Base-by-base conservation (phyloP, 1,140 invertebrate species). In the Drosophila orosa region DNA sequence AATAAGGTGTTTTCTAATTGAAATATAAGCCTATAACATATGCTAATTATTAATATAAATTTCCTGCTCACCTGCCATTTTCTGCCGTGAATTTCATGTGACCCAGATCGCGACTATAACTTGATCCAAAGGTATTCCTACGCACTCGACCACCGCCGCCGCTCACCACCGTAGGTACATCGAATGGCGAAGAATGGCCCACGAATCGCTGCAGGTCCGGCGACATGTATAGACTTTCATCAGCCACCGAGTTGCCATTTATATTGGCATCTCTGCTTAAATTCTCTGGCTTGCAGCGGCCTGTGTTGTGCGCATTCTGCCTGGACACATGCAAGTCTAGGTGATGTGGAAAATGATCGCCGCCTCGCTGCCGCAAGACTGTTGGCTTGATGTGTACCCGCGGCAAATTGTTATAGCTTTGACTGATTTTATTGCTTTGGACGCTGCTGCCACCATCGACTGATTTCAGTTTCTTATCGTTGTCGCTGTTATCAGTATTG, bases 331-430 rank as follows among this genome's bases (percentile, higher is more conserved):
- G 61, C 12, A 79, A 56, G 71, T 80, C 63, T 9, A 76, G 54
- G 50, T 63, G 78, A 27, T 80, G 75, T 17, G 74, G 39, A 44
- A 44, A 66, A 0, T 54, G 50, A n/a, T 58, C 56, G 39, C 37
- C 42, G 25, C 22, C 19, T 3, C 62, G 68, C 56, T 78, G 66
- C 42, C 65, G 65, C 37, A 58, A 31, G 58, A 39, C 74, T 19
- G 39, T 71, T 10, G 74, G 72, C 56, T 69, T 90, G 6, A 61
- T 40, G 37, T 90, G 89, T 7, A 90, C 89, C 56, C 74, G 66
- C n/a, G 89, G 80, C 59, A 91, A 79, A 59, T 89, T 74, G 54
- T 62, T 90, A 33, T 59, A 85, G 52, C 81, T 75, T 31, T 79
- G 71, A 68, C 74, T 86, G 40, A 67, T 66, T 69, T 82, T 81